These are phyloP conservation scores for Leptinotarsa defecta DNA, from an alignment of 1,140 invertebrate genomes.

Conservation along the genomic window DNA sequence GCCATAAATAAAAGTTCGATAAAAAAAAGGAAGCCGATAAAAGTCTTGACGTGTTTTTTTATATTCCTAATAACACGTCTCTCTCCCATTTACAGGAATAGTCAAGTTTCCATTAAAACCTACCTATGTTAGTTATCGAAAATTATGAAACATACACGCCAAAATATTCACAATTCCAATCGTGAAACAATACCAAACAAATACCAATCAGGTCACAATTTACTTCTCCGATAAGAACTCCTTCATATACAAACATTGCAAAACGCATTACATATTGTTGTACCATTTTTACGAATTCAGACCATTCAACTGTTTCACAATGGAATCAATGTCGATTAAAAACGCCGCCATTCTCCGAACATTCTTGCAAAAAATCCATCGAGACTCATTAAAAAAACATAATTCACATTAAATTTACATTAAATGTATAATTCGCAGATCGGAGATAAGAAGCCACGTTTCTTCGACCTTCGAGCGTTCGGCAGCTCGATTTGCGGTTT, in stretches of 20 bases:
- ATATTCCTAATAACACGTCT: accelerated
- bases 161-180: too few relatives aligned
- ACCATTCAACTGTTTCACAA: not conserved
- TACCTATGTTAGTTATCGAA: too few relatives aligned
- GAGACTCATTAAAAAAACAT: conserved; percentile 8
- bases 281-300: not conserved
- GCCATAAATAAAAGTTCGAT: too few relatives aligned
- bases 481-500: not conserved
- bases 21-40: too few relatives aligned
- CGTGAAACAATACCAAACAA: not conserved
- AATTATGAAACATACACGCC: too few relatives aligned
- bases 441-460: not conserved
- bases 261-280: not conserved
- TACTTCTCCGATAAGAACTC: not conserved
- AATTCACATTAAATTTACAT: conserved; percentile 7
- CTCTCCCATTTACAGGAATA: too few relatives aligned
- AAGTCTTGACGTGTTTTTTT: too few relatives aligned
- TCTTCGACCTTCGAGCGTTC: not conserved
- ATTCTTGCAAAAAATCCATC: not conserved
- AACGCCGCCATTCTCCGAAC: not conserved
- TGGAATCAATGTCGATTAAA: not conserved
- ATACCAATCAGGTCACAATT: not conserved
- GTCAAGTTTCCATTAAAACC: too few relatives aligned
- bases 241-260: not conserved
- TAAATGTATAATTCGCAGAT: conserved; percentile 2